Evolutionary conservation across 37 sponge, comb jelly and placozoan genomes (phyloP), one percentile per base, ranked within the genome.

Genomic region (Dysidea cf. avara): DNA sequence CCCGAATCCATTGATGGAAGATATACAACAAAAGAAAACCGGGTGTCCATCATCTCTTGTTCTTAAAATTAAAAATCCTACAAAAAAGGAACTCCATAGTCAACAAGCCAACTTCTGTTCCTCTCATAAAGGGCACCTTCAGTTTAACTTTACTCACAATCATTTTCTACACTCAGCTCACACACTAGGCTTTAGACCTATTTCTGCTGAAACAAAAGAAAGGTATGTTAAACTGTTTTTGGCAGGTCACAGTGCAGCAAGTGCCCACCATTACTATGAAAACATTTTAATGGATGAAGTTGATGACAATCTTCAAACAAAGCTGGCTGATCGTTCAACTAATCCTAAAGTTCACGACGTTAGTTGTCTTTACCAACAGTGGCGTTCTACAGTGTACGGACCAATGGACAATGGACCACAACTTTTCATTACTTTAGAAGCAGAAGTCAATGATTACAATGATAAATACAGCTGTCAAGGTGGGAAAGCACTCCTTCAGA

Each of bases 141-240:
- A 43, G 46, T 9, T 12, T 43, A 43, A 12, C 46, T 43, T 43
- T 43, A 43, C 46, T 43, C 46, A 43, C 9, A 43, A 43, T 43
- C 46, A 43, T 43, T 9, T 9, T 43, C 9, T 66, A 7, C 29
- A 66, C 22, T 39, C 40, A 39, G 68, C 68, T 7, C n/a, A 66
- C 38, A 47, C 68, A 7, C 5, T 66, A 40, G 28, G 21, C 35
- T 66, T 43, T 26, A 66, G 68, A 66, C 68, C 68, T 40, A 40
- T 66, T 66, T 66, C 68, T n/a, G 48, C 37, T 22, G 40, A 11
- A 28, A 66, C 68, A 66, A 66, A 66, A 66, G 48, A 66, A 43
- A 66, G 22, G 24, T 40, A 40, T 29, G 35, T 40, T 39, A 47
- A 66, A 39, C 14, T 40, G 4, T 66, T 66, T 47, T 40, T 6